A percentile compares a stretch with the other conserved stretches of the same genome.
Evolutionary conservation across 2,797 vertebrate genomes (phyloP).

Genomic region (Acomys russatus): DNA sequence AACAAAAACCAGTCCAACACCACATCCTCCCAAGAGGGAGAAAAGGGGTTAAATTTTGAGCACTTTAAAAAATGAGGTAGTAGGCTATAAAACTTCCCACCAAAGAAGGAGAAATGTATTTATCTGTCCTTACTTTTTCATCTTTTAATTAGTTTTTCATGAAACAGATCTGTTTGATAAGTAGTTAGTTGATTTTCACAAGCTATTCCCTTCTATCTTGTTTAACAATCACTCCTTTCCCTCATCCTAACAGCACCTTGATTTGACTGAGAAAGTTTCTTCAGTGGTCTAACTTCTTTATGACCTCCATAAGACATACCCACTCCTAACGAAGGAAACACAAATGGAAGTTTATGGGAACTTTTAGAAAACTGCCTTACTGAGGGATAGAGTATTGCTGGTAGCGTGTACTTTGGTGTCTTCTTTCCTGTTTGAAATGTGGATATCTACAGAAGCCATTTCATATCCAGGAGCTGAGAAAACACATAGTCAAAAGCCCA

Average conservation of each 20-base stretch:
- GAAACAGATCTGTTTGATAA: background rate
- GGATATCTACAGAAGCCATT: background rate
- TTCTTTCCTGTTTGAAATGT: background rate
- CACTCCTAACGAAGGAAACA: background rate
- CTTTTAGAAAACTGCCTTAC: background rate
- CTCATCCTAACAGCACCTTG: background rate
- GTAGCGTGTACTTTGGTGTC: background rate
- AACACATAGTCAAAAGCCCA: background rate
- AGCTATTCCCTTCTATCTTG: background rate
- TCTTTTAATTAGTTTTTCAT: background rate
- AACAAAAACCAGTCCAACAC: no score
- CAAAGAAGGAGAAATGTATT: background rate
- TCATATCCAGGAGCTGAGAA: background rate
- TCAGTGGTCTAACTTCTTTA: background rate
- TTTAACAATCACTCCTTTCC: background rate
- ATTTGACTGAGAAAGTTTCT: background rate
- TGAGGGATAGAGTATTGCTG: background rate
- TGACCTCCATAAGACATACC: background rate
- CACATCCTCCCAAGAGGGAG: background rate
- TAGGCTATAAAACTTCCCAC: background rate
- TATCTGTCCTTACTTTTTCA: conserved; percentile 4
- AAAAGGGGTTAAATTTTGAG: background rate
- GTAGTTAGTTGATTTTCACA: background rate
- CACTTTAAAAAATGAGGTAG: background rate
- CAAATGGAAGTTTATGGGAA: background rate